These are phyloP conservation scores for Steinernema scapterisci DNA, from an alignment of 2,888 invertebrate genomes.

Conservation along the genomic window DNA sequence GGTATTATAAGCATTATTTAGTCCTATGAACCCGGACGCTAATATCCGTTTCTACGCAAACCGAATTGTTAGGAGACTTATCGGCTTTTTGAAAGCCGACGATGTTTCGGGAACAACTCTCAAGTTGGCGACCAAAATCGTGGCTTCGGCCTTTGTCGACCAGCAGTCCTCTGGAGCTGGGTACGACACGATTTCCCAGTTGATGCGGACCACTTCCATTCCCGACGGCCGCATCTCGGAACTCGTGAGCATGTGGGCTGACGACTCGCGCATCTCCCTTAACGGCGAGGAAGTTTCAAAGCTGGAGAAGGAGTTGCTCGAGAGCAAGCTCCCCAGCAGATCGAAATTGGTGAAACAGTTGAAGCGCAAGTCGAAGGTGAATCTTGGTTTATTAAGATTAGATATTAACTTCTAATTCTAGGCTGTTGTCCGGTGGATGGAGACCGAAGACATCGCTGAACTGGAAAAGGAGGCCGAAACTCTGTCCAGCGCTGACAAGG, in stretches of 20 bases:
- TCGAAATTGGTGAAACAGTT: slow-evolving; percentile 31
- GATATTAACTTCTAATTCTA: background rate
- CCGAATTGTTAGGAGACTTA: background rate
- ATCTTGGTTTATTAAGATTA: background rate
- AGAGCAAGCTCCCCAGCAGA: slow-evolving; percentile 10
- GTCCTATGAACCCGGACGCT: slow-evolving; percentile 3
- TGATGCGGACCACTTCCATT: background rate
- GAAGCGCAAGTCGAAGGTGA: slow-evolving; percentile 29
- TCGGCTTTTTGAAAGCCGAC: background rate
- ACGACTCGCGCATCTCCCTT: slow-evolving; percentile 21
- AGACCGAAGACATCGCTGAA: background rate
- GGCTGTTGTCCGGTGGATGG: slow-evolving; percentile 32
- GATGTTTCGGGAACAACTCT: slow-evolving; percentile 4
- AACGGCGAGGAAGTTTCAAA: slow-evolving; percentile 25
- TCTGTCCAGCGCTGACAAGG: slow-evolving; percentile 4
- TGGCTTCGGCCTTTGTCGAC: background rate
- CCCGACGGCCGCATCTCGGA: slow-evolving; percentile 16
- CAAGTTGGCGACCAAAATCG: slow-evolving; percentile 8
- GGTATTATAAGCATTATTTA: background rate
- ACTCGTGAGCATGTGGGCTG: slow-evolving; percentile 10
- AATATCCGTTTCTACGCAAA: background rate
- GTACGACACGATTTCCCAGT: background rate
- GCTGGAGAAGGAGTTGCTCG: background rate
- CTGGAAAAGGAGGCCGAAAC: slow-evolving; percentile 31
- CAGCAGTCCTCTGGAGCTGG: background rate